Base-by-base conservation (phyloP, 2,888 invertebrate species). In the Ophioninae sp. region DNA sequence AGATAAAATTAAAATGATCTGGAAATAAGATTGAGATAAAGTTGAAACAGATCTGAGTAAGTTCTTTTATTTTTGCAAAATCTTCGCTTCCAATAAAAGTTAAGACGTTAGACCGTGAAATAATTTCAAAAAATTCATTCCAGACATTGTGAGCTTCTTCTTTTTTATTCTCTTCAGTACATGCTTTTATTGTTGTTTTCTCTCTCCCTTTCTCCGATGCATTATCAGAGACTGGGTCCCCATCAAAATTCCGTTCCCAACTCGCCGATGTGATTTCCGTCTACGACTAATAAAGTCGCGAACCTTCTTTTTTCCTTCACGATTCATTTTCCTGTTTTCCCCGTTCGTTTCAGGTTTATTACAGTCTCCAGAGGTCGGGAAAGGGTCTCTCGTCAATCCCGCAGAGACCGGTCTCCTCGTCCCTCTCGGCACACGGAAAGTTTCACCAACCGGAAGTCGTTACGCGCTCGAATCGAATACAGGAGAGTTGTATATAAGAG, bases 401-500 rank as follows among this genome's bases (percentile, higher is more conserved):
- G 0, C 90, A 93, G 81, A 93, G 94, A 90, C 92, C 94, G 17
- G 96, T 96, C 90, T 95, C 96, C 91, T 96, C 96, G 91, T 96
- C 96, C 85, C 94, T 96, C 82, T 96, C 96, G 85, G 96, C 96
- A 90, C 96, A 96, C 93, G 95, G 96, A 87, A 92, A 91, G 85
- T 91, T 92, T 83, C 95, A 96, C 90, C 96, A 96, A 89, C 97
- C 97, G 86, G 97, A 97, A 93, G 96, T 97, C 88, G 97, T 97
- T 86, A 97, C 97, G 88, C 97, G 97, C 85, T 97, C 97, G 86
- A 97, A 97, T 94, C 95, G 97, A 91, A 97, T 97, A 94, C 97
- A 97, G 93, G 97, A 97, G 94, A 97, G 97, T 94, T 97, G 97
- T 96, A 97, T 97, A 96, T 97, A 96, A 95, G 93, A 37, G 17